These are phyloP conservation scores for Anabacerthia variegaticeps DNA, from an alignment of 2,797 vertebrate species.

Conservation along the genomic window DNA sequence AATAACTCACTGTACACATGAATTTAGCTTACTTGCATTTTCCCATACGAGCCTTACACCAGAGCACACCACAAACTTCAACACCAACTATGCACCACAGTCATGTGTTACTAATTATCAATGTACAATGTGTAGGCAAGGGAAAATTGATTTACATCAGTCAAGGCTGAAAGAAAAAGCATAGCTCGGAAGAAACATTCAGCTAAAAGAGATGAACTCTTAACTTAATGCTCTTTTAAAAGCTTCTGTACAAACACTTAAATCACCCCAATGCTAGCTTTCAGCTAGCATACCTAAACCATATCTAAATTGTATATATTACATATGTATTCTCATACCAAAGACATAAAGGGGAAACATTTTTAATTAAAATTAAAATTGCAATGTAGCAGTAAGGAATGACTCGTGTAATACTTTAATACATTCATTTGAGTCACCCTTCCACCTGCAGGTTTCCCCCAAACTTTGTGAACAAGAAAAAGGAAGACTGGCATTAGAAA, in stretches of 20 bases:
- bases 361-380: neutral
- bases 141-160: neutral
- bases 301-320: too few species aligned
- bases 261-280: neutral
- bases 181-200: neutral
- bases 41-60: neutral
- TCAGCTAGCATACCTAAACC: neutral
- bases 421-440: neutral
- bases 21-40: neutral
- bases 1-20: neutral
- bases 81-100: neutral
- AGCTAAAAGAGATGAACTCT: neutral
- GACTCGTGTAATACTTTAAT: neutral
- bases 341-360: neutral
- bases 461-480: neutral
- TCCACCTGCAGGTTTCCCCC: neutral
- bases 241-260: neutral
- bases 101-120: neutral
- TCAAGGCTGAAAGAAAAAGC: neutral
- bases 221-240: neutral
- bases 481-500: neutral
- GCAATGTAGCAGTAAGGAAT: neutral
- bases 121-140: neutral
- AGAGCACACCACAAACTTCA: neutral
- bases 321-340: neutral